Percentiles rank a stretch among this genome's conserved stretches.
These are phyloP conservation scores for Hybognathus amarus DNA, from an alignment of 2,797 vertebrate genomes.

Conservation along the genomic window DNA sequence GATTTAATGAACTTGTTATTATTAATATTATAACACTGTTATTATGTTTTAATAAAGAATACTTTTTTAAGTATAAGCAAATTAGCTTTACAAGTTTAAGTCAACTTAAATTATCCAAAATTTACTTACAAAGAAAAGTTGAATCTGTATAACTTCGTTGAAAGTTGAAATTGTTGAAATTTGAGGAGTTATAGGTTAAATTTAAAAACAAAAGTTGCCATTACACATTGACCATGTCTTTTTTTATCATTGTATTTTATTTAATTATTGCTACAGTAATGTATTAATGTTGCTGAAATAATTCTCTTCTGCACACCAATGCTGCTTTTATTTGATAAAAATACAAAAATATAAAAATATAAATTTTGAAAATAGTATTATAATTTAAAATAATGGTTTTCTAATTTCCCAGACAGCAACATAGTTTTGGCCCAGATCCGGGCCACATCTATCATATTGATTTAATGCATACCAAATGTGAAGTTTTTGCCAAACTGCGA, in stretches of 20 bases:
- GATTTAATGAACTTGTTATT: background rate
- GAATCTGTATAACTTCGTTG: background rate
- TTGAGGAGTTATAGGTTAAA: background rate
- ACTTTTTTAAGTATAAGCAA: background rate
- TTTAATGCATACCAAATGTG: no score
- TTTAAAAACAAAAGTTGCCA: background rate
- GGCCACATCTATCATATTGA: no score
- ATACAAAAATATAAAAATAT: background rate
- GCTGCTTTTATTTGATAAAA: background rate
- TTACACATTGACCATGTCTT: background rate
- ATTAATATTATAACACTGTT: background rate
- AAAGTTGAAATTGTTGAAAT: background rate
- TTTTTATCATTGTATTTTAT: background rate
- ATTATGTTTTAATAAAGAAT: no score
- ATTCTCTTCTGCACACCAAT: background rate
- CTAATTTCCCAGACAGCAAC: no score
- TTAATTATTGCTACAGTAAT: background rate
- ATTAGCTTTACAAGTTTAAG: background rate
- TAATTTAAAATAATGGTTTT: background rate
- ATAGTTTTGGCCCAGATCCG: no score
- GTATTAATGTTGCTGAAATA: background rate
- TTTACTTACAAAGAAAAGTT: background rate
- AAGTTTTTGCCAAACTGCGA: background rate
- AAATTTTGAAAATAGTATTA: background rate
- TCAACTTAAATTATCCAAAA: background rate